phyloP scores from a whole-genome alignment of 1,140 invertebrate species.

The Uloborus diversus region DNA sequence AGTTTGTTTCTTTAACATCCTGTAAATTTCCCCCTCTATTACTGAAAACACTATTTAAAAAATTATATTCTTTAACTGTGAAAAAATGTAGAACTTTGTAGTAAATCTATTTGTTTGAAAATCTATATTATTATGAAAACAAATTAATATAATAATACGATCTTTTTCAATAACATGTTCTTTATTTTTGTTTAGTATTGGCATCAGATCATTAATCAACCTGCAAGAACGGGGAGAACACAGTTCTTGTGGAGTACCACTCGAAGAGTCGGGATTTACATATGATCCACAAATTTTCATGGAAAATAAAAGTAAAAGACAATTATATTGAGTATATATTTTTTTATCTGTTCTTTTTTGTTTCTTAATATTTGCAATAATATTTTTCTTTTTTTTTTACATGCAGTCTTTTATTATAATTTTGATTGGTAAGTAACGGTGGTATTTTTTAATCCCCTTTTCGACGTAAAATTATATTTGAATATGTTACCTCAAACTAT shows the following conservation, averaged over 20 bases:
- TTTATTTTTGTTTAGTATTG: conserved; percentile 74
- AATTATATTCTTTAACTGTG: too few species aligned
- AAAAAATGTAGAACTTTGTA: too few species aligned
- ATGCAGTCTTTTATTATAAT: conserved; percentile 84
- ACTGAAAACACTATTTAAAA: too few species aligned
- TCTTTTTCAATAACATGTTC: too few species aligned
- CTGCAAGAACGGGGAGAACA: conserved; percentile 86
- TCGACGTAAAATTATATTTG: neutral
- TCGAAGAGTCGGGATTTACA: conserved; percentile 78
- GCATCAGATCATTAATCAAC: conserved; percentile 85
- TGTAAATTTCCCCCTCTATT: too few species aligned
- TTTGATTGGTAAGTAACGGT: conserved; percentile 72
- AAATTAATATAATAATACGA: too few species aligned
- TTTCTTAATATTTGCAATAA: conserved; percentile 18
- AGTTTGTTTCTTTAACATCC: too few species aligned
- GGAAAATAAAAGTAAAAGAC: conserved; percentile 78
- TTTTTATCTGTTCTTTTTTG: neutral
- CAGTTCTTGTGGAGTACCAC: conserved; percentile 76
- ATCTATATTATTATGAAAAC: too few species aligned
- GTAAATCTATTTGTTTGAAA: too few species aligned
- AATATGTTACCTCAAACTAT: too few species aligned
- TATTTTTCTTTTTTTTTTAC: conserved; percentile 59
- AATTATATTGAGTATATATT: too few species aligned
- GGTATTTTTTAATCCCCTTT: too few species aligned
- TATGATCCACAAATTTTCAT: conserved; percentile 78